Conservation (phyloP, 2,888 invertebrate species). For the Cancer borealis region DNA sequence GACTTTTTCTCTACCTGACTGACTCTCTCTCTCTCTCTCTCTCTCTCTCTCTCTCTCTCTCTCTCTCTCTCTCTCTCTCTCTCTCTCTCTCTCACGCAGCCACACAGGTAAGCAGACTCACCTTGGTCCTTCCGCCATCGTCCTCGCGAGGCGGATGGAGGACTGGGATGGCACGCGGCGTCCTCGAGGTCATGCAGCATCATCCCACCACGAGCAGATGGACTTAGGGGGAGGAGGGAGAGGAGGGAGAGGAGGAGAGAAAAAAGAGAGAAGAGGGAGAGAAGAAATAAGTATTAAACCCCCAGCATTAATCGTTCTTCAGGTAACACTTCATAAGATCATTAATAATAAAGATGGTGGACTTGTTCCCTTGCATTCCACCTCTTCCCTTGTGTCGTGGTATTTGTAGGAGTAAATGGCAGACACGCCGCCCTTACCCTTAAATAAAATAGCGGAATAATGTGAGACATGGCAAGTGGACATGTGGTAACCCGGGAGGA, state of each 20-base stretch:
- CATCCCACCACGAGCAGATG: conserved; percentile 22
- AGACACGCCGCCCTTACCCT: neutral
- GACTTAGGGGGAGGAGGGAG: neutral
- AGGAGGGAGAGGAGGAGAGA: neutral
- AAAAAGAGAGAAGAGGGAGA: neutral
- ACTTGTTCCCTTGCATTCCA: neutral
- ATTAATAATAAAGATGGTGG: neutral
- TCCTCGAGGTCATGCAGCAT: neutral
- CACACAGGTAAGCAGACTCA: neutral
- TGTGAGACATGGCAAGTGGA: conserved; percentile 29
- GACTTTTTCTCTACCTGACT: too few species aligned
- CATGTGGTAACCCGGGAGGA: conserved; percentile 20
- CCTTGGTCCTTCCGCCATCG: neutral
- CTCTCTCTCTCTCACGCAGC: conserved; percentile 1
- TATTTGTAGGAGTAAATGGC: neutral
- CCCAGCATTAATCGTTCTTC: neutral
- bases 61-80: neutral
- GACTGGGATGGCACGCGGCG: neutral
- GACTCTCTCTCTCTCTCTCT: neutral
- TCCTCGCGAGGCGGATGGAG: neutral
- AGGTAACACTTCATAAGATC: neutral
- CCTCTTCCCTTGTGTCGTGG: neutral
- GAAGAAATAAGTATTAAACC: neutral
- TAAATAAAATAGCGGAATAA: conserved; percentile 15
- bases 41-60: neutral